A percentile compares a stretch with the other conserved stretches of the same genome.
Evolutionary conservation across 2,113 vertebrate species (phyloP).

Genomic region (Lepus americanus): DNA sequence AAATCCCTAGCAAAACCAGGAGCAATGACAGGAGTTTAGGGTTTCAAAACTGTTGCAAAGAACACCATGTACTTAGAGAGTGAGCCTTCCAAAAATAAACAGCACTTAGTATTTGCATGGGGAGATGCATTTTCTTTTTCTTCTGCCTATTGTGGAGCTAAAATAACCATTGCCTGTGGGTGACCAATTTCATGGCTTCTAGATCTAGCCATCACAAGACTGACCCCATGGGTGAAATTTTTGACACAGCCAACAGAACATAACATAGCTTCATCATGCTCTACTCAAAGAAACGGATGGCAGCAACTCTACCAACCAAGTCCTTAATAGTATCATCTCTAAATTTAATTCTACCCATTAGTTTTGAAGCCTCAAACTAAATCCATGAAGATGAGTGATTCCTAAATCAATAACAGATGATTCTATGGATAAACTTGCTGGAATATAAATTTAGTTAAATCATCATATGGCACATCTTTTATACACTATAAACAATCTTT

Average conservation of each 20-base stretch:
- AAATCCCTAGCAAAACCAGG: neutral
- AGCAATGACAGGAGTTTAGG: neutral
- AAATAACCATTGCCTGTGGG: neutral
- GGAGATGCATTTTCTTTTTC: neutral
- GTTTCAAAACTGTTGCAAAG: neutral
- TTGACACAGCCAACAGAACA: neutral
- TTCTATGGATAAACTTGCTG: neutral
- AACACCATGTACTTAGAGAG: neutral
- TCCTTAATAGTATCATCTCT: neutral
- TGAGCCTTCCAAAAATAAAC: neutral
- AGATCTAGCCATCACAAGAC: neutral
- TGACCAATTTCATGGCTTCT: neutral
- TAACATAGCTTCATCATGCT: neutral
- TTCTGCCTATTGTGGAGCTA: neutral
- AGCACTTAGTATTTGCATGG: neutral
- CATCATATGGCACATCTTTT: neutral
- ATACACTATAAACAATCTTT: neutral
- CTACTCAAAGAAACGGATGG: neutral
- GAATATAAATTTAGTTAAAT: neutral
- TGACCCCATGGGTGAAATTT: neutral
- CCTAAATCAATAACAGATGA: neutral
- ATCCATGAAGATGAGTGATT: constrained; percentile 29
- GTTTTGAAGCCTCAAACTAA: neutral
- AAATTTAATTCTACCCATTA: neutral
- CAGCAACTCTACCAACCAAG: neutral